These are phyloP conservation scores for Torymus auratus DNA, from an alignment of 2,888 invertebrate species.

Conservation along the genomic window DNA sequence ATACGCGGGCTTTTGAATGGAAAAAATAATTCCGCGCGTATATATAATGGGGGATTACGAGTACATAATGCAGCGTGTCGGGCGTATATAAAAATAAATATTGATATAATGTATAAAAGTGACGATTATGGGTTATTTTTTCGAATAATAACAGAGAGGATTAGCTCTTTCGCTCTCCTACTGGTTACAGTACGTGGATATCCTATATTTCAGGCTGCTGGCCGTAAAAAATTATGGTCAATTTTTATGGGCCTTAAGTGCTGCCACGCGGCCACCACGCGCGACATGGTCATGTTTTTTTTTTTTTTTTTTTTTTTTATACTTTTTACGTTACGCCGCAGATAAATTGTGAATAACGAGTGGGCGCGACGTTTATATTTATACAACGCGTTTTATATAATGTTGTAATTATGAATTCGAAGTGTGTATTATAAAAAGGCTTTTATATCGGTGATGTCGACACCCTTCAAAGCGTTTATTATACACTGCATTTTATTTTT, in stretches of 20 bases:
- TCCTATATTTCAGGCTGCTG: conserved; percentile 2
- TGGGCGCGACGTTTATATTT: too few relatives aligned
- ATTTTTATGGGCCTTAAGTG: conserved; percentile 35
- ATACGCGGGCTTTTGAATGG: too few relatives aligned
- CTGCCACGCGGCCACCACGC: not conserved
- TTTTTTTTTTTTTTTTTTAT: too few relatives aligned
- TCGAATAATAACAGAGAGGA: conserved; percentile 14
- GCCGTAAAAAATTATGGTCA: conserved; percentile 35
- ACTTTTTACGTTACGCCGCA: too few relatives aligned
- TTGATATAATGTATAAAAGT: conserved; percentile 18
- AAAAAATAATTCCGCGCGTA: too few relatives aligned
- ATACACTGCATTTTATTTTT: too few relatives aligned
- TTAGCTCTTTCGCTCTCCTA: not conserved
- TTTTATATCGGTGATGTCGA: too few relatives aligned
- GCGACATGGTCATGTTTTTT: not conserved
- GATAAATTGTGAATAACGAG: too few relatives aligned
- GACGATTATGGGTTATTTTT: not conserved
- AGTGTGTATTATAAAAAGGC: too few relatives aligned
- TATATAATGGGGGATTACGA: conserved; percentile 1
- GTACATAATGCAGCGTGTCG: not conserved
- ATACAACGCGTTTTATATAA: too few relatives aligned
- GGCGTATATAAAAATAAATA: conserved; percentile 13
- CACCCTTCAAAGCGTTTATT: too few relatives aligned
- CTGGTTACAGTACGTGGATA: not conserved
- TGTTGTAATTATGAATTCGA: too few relatives aligned